A percentile compares a stretch with the other conserved stretches of the same genome.
Evolutionary conservation across 1,140 invertebrate genomes (phyloP).

Genomic region (Conus betulinus): DNA sequence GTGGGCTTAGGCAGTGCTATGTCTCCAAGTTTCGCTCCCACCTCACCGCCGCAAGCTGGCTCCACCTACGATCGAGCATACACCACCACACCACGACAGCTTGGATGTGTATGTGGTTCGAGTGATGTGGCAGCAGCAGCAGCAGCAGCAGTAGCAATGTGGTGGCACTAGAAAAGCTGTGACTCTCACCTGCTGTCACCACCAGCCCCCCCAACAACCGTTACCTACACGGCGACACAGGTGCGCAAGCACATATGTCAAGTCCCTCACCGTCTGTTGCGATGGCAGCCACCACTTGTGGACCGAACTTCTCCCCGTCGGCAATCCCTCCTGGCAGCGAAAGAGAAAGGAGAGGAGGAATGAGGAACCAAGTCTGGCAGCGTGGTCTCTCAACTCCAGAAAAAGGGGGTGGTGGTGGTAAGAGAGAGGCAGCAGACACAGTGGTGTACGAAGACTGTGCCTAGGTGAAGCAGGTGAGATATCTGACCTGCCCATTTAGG

Average conservation of each 20-base stretch:
- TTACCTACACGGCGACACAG: slow-evolving; percentile 3
- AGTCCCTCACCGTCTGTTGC: no score
- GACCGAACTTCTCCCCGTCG: neutral
- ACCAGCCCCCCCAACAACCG: neutral
- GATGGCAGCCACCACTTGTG: no score
- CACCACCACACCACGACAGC: neutral
- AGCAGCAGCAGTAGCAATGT: neutral
- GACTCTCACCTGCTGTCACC: slow-evolving; percentile 23
- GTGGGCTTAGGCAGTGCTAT: no score
- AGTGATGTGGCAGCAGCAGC: neutral
- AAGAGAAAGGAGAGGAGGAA: neutral
- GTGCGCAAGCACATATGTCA: neutral
- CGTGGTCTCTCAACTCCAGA: no score
- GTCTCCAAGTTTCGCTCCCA: no score
- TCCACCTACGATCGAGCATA: no score
- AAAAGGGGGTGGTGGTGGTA: neutral
- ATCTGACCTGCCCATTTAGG: slow-evolving; percentile 20
- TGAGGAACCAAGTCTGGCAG: neutral
- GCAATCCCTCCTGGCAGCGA: neutral
- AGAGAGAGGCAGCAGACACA: neutral
- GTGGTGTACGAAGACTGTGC: no score
- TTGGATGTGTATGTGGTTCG: neutral
- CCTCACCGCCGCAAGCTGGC: no score
- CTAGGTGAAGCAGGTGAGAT: slow-evolving; percentile 29
- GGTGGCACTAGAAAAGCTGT: neutral